A percentile compares a stretch with the other conserved stretches of the same genome.
These are phyloP conservation scores for Copidosoma aretas DNA, from an alignment of 2,888 invertebrate species.

Conservation along the genomic window DNA sequence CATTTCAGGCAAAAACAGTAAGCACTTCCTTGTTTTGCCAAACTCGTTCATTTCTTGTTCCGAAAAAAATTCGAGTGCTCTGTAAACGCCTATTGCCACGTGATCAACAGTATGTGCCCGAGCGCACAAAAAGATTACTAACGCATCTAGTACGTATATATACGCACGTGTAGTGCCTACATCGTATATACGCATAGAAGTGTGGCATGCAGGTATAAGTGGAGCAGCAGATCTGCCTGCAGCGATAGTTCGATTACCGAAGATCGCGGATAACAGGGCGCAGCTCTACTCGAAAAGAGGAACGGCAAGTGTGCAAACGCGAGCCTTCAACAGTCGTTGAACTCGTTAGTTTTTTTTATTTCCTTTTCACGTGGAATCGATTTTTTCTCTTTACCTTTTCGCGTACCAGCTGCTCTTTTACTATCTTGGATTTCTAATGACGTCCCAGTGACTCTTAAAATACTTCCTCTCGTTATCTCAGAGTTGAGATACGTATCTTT, in stretches of 20 bases:
- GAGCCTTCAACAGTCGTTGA: conserved; percentile 16
- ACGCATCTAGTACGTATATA: no score
- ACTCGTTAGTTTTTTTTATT: conserved; percentile 32
- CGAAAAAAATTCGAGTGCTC: conserved; percentile 8
- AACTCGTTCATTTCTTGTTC: neutral
- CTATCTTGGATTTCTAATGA: no score
- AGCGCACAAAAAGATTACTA: no score
- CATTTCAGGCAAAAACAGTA: neutral
- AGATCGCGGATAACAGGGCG: conserved; percentile 26
- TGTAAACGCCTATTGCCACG: conserved; percentile 11
- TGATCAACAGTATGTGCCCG: conserved; percentile 7
- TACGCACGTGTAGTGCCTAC: no score
- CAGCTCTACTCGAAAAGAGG: conserved; percentile 14
- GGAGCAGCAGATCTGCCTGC: neutral
- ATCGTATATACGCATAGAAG: no score
- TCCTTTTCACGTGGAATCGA: conserved; percentile 1
- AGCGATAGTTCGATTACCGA: conserved; percentile 32
- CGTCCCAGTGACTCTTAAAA: no score
- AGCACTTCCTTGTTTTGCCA: neutral
- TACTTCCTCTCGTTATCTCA: no score
- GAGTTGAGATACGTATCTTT: no score
- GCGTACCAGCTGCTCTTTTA: no score
- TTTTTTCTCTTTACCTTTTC: neutral
- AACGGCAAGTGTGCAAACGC: neutral
- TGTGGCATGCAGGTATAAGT: neutral